Conservation (phyloP, 2,888 invertebrate genomes). For the Ryuthela nishihirai region DNA sequence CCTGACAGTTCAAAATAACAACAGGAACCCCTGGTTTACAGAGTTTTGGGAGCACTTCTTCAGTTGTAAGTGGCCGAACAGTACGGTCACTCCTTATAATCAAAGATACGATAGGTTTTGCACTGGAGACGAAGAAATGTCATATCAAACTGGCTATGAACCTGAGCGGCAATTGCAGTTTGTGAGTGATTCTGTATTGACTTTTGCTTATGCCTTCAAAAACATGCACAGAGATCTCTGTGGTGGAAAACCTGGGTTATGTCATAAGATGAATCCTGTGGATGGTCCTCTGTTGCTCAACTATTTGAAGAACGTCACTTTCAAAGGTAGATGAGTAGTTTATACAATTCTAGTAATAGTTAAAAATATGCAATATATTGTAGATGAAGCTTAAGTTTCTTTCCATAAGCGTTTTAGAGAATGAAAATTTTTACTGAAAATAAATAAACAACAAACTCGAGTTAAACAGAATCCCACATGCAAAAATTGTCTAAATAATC, state of each 20-base stretch:
- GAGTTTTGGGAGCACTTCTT: slow-evolving; percentile 96
- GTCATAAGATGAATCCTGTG: slow-evolving; percentile 77
- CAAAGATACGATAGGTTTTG: slow-evolving; percentile 65
- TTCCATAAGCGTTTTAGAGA: too few relatives aligned
- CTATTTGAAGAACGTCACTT: slow-evolving; percentile 78
- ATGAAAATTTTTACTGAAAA: too few relatives aligned
- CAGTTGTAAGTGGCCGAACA: slow-evolving; percentile 67
- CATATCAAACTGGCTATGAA: slow-evolving; percentile 66
- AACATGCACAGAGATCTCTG: slow-evolving; percentile 84
- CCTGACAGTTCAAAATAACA: slow-evolving; percentile 79
- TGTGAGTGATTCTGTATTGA: slow-evolving; percentile 93
- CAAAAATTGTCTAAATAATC: too few relatives aligned
- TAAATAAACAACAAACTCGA: too few relatives aligned
- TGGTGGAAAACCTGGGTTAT: slow-evolving; percentile 68
- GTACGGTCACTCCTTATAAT: slow-evolving; percentile 77
- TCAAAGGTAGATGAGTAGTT: slow-evolving; percentile 66
- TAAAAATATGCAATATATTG: too few relatives aligned
- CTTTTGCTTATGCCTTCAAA: slow-evolving; percentile 78
- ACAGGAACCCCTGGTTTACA: slow-evolving; percentile 92
- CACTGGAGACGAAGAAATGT: slow-evolving; percentile 71
- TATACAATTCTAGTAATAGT: too few relatives aligned
- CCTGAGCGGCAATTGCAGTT: slow-evolving; percentile 94
- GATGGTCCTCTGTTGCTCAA: slow-evolving; percentile 79
- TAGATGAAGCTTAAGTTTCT: too few relatives aligned
- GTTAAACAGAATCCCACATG: too few relatives aligned